These are phyloP conservation scores for Spermophilus dauricus DNA, from an alignment of 2,113 vertebrate genomes.

Conservation along the genomic window DNA sequence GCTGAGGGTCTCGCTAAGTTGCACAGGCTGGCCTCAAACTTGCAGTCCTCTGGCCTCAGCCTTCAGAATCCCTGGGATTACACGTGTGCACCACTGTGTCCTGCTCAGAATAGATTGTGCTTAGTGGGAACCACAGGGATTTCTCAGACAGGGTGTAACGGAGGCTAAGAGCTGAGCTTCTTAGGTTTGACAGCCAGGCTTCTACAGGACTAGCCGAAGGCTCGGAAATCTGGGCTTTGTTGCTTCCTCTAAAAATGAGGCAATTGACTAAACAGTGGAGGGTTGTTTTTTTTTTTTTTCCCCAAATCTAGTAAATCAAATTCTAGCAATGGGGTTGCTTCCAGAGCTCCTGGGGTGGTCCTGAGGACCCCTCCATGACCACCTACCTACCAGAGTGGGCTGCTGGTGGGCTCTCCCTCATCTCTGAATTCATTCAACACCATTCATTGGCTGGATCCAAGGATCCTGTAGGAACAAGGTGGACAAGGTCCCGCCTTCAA, in stretches of 20 bases:
- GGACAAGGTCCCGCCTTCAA: neutral
- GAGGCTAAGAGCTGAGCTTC: neutral
- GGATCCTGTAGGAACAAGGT: neutral
- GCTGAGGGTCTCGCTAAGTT: too few relatives aligned
- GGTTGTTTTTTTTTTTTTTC: neutral
- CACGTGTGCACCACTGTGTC: too few relatives aligned
- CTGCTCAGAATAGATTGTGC: neutral
- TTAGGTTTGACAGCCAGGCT: neutral
- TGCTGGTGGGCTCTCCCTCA: neutral
- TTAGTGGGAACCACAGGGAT: neutral
- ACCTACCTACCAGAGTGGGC: neutral
- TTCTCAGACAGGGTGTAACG: neutral
- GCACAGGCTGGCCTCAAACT: too few relatives aligned
- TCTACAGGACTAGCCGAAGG: neutral
- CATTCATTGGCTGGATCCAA: neutral
- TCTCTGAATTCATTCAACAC: neutral
- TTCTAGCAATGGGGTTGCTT: neutral
- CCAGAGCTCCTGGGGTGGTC: neutral
- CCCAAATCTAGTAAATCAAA: neutral
- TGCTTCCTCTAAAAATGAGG: neutral
- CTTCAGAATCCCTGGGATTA: too few relatives aligned
- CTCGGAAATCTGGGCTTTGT: neutral
- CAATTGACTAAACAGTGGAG: neutral
- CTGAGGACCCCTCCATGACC: neutral
- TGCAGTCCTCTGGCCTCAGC: too few relatives aligned